Evolutionary conservation across 2,797 vertebrate species (phyloP).

Genomic region (Anabacerthia variegaticeps): DNA sequence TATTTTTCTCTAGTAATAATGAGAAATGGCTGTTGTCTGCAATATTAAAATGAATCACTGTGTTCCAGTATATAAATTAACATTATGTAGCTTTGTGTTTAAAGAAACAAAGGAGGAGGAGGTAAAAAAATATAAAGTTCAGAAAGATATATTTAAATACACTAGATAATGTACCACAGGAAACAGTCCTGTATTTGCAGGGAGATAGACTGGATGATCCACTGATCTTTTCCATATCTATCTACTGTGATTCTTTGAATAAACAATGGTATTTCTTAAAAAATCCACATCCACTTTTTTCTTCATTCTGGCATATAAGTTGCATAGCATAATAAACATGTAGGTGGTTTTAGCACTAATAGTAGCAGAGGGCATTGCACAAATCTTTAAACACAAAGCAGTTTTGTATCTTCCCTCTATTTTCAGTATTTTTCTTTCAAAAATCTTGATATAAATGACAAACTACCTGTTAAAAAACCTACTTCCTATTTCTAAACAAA

Average conservation of each 20-base stretch:
- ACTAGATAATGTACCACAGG: not conserved
- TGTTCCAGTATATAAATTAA: conserved; percentile 64
- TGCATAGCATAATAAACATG: not conserved
- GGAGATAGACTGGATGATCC: conserved; percentile 50
- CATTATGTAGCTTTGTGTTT: conserved; percentile 10
- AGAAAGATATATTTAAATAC: not conserved
- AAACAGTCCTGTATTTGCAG: not conserved
- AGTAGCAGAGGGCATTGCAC: not conserved
- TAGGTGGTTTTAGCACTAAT: not conserved
- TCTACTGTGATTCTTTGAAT: conserved; percentile 56
- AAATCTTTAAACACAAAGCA: not conserved
- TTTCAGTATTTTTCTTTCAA: not conserved
- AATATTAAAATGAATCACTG: conserved; percentile 39
- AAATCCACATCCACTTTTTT: conserved; percentile 35
- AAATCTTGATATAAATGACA: not conserved
- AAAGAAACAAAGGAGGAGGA: not conserved
- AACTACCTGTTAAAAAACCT: conserved; percentile 31
- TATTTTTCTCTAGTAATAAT: conserved; percentile 14
- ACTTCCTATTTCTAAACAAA: conserved; percentile 39
- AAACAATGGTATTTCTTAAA: conserved; percentile 38
- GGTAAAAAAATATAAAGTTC: not conserved
- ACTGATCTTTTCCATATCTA: conserved; percentile 23
- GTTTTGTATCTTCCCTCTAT: not conserved
- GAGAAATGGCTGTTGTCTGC: conserved; percentile 34
- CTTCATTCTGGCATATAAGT: conserved; percentile 6